These are phyloP conservation scores for Cervus canadensis DNA, from an alignment of 2,113 vertebrate genomes.

Conservation along the genomic window DNA sequence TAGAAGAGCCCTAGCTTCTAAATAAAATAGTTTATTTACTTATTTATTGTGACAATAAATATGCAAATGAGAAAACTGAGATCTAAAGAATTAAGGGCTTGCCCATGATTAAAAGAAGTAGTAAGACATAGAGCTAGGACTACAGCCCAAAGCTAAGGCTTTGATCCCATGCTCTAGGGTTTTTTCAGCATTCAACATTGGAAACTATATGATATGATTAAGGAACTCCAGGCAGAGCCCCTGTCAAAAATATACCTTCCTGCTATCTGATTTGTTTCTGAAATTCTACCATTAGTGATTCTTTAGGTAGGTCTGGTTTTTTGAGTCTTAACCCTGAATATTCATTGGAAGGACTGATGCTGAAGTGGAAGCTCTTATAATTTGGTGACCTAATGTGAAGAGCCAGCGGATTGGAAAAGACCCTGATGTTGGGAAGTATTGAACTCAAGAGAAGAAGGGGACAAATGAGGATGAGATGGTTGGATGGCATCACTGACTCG, in stretches of 20 bases:
- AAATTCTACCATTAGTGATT: neutral
- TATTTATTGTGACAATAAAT: neutral
- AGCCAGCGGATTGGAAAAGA: neutral
- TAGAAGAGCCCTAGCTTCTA: neutral
- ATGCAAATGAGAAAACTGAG: neutral
- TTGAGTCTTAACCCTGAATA: neutral
- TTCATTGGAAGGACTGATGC: neutral
- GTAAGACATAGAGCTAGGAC: neutral
- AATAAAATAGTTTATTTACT: neutral
- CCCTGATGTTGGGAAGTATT: neutral
- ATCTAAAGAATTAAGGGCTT: neutral
- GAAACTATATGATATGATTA: neutral
- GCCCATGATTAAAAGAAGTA: neutral
- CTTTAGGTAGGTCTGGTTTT: neutral
- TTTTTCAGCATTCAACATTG: neutral
- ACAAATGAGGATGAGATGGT: neutral
- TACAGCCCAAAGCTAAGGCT: neutral
- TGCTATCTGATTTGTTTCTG: neutral
- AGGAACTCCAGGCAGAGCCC: neutral
- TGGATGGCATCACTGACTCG: neutral
- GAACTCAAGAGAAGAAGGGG: neutral
- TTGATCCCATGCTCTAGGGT: neutral
- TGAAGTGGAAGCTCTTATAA: neutral
- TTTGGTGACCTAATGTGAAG: neutral
- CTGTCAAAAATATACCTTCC: neutral